A percentile compares a stretch with the other conserved stretches of the same genome.
phyloP scores from a whole-genome alignment of 2,888 invertebrate genomes.

The Dolichopus griseipennis region DNA sequence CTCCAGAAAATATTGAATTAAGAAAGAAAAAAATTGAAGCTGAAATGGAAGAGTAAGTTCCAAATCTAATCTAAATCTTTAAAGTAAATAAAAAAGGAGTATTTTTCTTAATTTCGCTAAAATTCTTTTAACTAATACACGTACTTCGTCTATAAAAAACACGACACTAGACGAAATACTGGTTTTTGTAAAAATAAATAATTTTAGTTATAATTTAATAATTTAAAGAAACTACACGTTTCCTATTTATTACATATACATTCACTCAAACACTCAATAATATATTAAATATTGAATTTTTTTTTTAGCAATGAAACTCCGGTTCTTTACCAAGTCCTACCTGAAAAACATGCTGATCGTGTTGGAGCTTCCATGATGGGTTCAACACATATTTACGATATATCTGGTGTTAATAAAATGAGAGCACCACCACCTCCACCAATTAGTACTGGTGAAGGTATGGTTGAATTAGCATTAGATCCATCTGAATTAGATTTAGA shows the following conservation, averaged over 20 bases:
- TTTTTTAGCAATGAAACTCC: conserved; percentile 76
- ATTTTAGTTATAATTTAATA: not conserved
- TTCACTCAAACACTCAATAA: no score
- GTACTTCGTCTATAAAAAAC: no score
- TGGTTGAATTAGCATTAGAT: conserved; percentile 91
- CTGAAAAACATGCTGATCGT: conserved; percentile 86
- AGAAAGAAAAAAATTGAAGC: conserved; percentile 93
- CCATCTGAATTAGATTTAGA: conserved; percentile 95
- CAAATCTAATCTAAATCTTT: conserved; percentile 12
- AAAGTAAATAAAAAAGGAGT: not conserved
- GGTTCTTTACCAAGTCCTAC: conserved; percentile 87
- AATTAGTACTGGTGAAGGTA: conserved; percentile 51
- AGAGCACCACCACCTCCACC: conserved; percentile 41
- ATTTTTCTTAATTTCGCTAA: not conserved
- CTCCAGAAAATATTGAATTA: conserved; percentile 96
- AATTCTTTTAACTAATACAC: no score
- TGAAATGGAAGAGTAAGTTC: conserved; percentile 80
- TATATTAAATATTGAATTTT: no score
- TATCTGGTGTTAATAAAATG: conserved; percentile 58
- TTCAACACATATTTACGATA: conserved; percentile 95
- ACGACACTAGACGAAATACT: no score
- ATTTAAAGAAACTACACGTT: conserved; percentile 11
- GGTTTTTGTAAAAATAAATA: not conserved
- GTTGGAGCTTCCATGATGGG: conserved; percentile 94
- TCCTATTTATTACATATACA: conserved; percentile 14